Base-by-base conservation (phyloP, 2,113 vertebrate genomes). In the Ptychochromis oligacanthus region DNA sequence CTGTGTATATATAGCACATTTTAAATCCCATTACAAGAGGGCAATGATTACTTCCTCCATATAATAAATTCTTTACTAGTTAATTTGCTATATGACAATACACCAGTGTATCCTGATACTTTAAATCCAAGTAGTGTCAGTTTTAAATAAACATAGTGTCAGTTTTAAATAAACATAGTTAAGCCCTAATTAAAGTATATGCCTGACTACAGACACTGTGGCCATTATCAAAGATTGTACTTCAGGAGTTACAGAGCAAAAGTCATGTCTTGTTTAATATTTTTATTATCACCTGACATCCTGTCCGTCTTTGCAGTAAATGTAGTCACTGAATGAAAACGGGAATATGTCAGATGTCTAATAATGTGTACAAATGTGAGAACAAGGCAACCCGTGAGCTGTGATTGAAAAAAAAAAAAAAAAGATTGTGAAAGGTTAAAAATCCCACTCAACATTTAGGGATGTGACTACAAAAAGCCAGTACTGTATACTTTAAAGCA, bases 301-400 rank as follows among this genome's bases (percentile, higher is more conserved):
- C 36, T 31, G 65, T 22, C 13, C 13, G 46, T 61, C 31, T 14
- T 9, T 49, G 34, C 6, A 6, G 17, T 79, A 12, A 54, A 81
- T 81, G 10, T 4, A 74, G 9, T 22, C 28, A 79, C 31, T 28
- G 38, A 28, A 4, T 34, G 24, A 60, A n/a, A 60, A 77, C 26
- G 58, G 24, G 20, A 77, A 61, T 15, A 34, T 2, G 3, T 74
- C 34, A 40, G 43, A 22, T 1, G 2, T 75, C 15, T 58, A 24
- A 34, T 22, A 74, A 64, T 58, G 46, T 74, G 65, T 88, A 18
- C 49, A 72, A 75, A 81, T 80, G 56, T 78, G 26, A 91, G 26
- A 70, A 79, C 20, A 88, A 80, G 84, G 89, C 88, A 93, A 83
- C 67, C 65, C 62, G 61, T 81, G 81, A 88, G 46, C 15, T 89